Percentiles rank a stretch among this genome's conserved stretches.
phyloP scores from a whole-genome alignment of 2,113 vertebrate species.

The Arothron firmamentum region DNA sequence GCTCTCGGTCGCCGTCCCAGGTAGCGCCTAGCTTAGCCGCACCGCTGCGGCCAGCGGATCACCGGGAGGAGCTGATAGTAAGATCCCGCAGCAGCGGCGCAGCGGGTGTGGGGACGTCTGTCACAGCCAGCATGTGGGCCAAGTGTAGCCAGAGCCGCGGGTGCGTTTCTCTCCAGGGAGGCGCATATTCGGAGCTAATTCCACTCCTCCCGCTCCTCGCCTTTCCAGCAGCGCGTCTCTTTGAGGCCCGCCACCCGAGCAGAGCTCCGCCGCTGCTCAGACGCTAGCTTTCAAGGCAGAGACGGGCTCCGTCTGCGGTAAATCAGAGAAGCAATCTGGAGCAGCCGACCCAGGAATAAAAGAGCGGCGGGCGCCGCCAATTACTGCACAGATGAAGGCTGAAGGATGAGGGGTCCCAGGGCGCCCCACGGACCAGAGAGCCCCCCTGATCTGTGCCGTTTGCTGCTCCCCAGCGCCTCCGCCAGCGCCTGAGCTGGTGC shows the following conservation, averaged over 20 bases:
- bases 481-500: background rate
- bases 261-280: background rate
- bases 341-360: slow-evolving; percentile 21
- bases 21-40: slow-evolving; percentile 32
- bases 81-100: slow-evolving; percentile 46
- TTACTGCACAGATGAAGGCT: slow-evolving; percentile 19
- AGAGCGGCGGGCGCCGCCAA: slow-evolving; percentile 23
- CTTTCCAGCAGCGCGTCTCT: slow-evolving; percentile 21
- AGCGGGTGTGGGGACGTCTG: slow-evolving; percentile 46
- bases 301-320: too few species aligned
- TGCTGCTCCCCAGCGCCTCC: background rate
- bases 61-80: slow-evolving; percentile 51
- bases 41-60: slow-evolving; percentile 47
- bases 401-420: slow-evolving; percentile 17
- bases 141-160: slow-evolving; percentile 61
- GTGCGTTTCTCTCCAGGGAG: slow-evolving; percentile 42
- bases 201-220: slow-evolving; percentile 34
- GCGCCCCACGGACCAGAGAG: background rate
- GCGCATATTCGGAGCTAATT: slow-evolving; percentile 44
- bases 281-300: background rate
- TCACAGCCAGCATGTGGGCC: slow-evolving; percentile 48
- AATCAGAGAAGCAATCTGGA: slow-evolving; percentile 14
- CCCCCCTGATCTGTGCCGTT: background rate
- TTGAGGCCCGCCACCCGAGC: slow-evolving; percentile 1
- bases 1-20: slow-evolving; percentile 22